Evolutionary conservation across 2,113 vertebrate genomes (phyloP).

Genomic region (Sebastes fasciatus): DNA sequence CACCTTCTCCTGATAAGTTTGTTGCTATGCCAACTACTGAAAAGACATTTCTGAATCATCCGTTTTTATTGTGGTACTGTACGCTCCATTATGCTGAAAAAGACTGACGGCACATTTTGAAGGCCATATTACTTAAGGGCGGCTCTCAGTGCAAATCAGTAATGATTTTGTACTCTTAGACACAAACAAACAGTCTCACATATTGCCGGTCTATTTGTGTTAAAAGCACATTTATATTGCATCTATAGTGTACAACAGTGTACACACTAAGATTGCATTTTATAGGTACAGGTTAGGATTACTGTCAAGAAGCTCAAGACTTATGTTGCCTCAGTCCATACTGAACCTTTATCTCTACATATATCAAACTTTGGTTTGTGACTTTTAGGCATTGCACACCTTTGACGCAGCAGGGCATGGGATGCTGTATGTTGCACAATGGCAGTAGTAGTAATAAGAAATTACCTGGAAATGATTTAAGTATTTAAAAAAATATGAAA

Average conservation of each 20-base stretch:
- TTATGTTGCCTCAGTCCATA: neutral
- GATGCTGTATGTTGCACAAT: neutral
- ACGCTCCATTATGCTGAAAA: slow-evolving; percentile 42
- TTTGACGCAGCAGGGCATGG: neutral
- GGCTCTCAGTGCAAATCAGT: slow-evolving; percentile 50
- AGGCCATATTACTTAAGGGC: slow-evolving; percentile 43
- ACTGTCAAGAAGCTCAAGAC: neutral
- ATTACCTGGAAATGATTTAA: neutral
- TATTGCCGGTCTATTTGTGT: neutral
- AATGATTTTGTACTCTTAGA: slow-evolving; percentile 17
- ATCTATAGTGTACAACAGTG: no score
- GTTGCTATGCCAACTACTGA: slow-evolving; percentile 62
- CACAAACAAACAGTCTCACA: slow-evolving; percentile 22
- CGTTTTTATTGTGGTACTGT: slow-evolving; percentile 29
- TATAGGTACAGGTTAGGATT: neutral
- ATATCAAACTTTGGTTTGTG: neutral
- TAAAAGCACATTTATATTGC: neutral
- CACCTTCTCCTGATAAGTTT: slow-evolving; percentile 24
- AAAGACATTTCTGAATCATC: slow-evolving; percentile 34
- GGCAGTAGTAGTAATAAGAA: neutral
- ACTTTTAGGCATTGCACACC: neutral
- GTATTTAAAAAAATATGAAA: neutral
- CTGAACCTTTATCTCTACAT: neutral
- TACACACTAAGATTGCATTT: neutral
- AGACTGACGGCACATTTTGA: slow-evolving; percentile 29